Conservation (phyloP, 2,888 invertebrate genomes). For the Polia nebulosa region DNA sequence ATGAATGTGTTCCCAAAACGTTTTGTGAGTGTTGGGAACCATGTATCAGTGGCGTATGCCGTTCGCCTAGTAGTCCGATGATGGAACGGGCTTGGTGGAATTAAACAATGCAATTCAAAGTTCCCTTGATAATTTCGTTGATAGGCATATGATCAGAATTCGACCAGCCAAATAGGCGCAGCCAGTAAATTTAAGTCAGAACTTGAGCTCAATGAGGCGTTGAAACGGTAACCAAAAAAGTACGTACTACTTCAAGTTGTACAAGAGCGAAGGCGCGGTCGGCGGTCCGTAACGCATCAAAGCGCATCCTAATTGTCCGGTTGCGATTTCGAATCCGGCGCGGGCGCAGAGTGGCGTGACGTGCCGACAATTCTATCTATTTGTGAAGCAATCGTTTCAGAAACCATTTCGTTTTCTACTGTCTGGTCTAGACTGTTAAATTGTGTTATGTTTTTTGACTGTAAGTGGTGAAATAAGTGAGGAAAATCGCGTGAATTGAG, state of each 20-base stretch:
- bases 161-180: neutral
- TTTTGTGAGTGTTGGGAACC: no score
- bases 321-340: constrained; percentile 83
- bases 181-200: neutral
- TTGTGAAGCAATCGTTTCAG: constrained; percentile 67
- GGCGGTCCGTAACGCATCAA: constrained; percentile 79
- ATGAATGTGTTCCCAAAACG: no score
- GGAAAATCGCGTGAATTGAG: neutral
- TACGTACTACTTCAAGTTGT: constrained; percentile 45
- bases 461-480: neutral
- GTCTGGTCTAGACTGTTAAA: constrained; percentile 37
- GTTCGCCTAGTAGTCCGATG: no score
- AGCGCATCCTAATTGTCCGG: constrained; percentile 78
- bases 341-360: constrained; percentile 75
- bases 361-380: constrained; percentile 67
- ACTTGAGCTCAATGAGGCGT: constrained; percentile 24
- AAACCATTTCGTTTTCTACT: constrained; percentile 63
- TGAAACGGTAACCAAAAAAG: constrained; percentile 40
- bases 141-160: no score
- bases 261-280: constrained; percentile 61
- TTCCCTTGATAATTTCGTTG: no score
- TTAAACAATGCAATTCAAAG: no score
- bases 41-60: no score
- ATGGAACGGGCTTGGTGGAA: no score
- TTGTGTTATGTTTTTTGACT: neutral